These are phyloP conservation scores for Apteryx owenii DNA, from an alignment of 2,113 vertebrate genomes.

Conservation along the genomic window DNA sequence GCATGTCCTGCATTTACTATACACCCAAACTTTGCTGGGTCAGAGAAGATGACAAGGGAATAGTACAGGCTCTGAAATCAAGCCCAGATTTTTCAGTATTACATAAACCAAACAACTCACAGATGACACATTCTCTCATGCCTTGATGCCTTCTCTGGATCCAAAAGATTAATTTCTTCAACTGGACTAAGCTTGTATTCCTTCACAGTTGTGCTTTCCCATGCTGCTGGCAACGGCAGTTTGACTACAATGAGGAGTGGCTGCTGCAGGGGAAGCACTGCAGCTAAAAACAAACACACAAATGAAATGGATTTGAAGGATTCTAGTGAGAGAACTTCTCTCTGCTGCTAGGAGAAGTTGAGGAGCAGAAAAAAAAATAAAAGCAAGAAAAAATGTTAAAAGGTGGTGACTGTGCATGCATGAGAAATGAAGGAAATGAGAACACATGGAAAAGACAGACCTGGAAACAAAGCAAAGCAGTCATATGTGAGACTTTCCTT, in stretches of 20 bases:
- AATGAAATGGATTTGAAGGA: constrained; percentile 32
- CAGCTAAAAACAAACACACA: constrained; percentile 63
- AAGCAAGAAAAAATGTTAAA: neutral
- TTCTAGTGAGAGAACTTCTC: neutral
- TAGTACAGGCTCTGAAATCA: constrained; percentile 54
- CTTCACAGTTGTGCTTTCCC: constrained; percentile 55
- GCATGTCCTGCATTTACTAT: neutral
- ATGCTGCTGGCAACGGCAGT: constrained; percentile 63
- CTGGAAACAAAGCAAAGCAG: neutral
- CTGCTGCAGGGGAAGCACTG: constrained; percentile 66
- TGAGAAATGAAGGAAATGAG: neutral
- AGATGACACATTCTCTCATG: constrained; percentile 68
- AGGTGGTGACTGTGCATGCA: neutral
- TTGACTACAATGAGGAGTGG: constrained; percentile 61
- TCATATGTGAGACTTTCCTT: neutral
- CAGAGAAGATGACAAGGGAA: neutral
- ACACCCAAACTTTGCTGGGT: neutral
- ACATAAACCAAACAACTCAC: constrained; percentile 57
- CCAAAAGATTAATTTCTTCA: constrained; percentile 65
- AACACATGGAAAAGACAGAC: neutral
- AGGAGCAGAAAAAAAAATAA: constrained; percentile 4
- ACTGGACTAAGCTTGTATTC: constrained; percentile 68
- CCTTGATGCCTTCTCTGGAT: constrained; percentile 54
- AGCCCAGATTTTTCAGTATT: constrained; percentile 63
- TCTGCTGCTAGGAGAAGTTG: neutral